Evolutionary conservation across 37 sponge, comb jelly and placozoan species (phyloP), one percentile per base, ranked within the genome.

Genomic region (Chondrosia reniformis): DNA sequence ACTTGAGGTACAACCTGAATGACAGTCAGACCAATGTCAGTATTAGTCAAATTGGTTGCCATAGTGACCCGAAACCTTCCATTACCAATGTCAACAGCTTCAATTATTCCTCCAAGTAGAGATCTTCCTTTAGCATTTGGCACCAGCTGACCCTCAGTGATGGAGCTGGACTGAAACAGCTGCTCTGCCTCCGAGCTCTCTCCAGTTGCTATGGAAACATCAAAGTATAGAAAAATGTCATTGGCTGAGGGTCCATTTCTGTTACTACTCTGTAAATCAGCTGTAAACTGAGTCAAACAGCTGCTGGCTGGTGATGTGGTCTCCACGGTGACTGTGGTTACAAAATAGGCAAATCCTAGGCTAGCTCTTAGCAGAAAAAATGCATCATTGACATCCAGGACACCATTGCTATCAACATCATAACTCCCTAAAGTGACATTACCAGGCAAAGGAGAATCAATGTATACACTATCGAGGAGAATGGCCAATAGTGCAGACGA

Each of bases 311-410:
- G 74, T 8, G 79, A 33, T 12, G 83, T 81, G 2, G 84, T 43
- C 2, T 27, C 10, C 21, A 91, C 0, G 2, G 55, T 4, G 0
- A 82, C 2, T 0, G 41, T 17, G 34, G 61, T 42, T 22, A 83
- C 57, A 33, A 91, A 87, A 8, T 78, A 59, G 2, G 73, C 59
- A 21, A 87, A 44, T 24, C 83, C 32, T 37, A 87, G 80, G 55
- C 79, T 76, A 1, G 79, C 92, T 43, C 87, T 58, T 19, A 84
- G 77, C 75, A 91, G 45, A 63, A 81, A 91, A 22, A 86, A 44
- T 32, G 83, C 88, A 81, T 91, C 92, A 74, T 84, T 87, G 39
- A 78, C 39, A 46, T 91, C 84, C 1, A 80, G 45, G 1, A 27
- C 52, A 15, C 88, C 88, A 78, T 83, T 78, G 5, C 54, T 32